Conservation (phyloP, 2,888 invertebrate species). For the Rhyacophila evoluta region DNA sequence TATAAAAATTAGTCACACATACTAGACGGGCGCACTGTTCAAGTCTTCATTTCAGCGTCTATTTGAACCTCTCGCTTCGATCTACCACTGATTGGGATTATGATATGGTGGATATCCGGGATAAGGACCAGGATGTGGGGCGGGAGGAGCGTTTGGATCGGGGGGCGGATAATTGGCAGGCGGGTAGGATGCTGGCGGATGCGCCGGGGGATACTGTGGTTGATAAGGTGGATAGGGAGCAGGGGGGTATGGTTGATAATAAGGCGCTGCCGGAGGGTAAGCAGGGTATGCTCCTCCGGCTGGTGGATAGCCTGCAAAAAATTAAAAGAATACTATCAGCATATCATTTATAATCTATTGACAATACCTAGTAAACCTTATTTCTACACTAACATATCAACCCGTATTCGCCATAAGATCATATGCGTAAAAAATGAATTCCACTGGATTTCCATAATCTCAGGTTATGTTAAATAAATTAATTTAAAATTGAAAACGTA, state of each 20-base stretch:
- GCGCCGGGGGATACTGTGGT: conserved; percentile 61
- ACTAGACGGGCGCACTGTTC: not conserved
- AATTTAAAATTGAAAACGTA: too few relatives aligned
- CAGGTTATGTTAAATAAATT: too few relatives aligned
- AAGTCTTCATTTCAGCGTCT: not conserved
- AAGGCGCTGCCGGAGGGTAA: conserved; percentile 64
- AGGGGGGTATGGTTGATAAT: conserved; percentile 71
- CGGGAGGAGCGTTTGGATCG: conserved; percentile 49
- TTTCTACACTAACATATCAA: too few relatives aligned
- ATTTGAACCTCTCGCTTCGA: not conserved
- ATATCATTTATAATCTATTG: too few relatives aligned
- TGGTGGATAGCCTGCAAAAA: conserved; percentile 60
- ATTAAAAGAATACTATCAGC: not conserved
- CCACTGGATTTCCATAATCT: too few relatives aligned
- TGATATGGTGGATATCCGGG: conserved; percentile 57
- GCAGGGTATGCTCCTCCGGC: conserved; percentile 58
- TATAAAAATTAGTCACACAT: not conserved
- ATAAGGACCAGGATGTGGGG: conserved; percentile 55
- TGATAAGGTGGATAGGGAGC: conserved; percentile 63
- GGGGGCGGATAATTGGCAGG: conserved; percentile 54
- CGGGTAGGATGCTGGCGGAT: conserved; percentile 61
- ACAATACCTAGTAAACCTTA: not conserved
- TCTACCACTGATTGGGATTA: conserved; percentile 59
- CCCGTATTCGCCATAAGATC: too few relatives aligned
- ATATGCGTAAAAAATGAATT: too few relatives aligned